These are phyloP conservation scores for Heliconius ismenius DNA, from an alignment of 2,888 invertebrate genomes.

Conservation along the genomic window DNA sequence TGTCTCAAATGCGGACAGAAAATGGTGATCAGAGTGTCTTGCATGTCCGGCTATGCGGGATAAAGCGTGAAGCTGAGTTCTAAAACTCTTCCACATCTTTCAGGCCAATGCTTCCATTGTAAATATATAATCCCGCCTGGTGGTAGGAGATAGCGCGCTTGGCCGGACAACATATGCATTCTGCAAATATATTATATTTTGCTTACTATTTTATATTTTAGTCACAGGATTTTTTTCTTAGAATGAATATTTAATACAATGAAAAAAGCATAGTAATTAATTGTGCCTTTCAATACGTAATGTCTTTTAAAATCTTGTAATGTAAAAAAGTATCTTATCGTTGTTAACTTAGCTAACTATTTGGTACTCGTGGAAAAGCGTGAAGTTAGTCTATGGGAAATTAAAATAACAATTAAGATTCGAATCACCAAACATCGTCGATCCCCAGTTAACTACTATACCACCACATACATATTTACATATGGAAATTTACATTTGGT, in stretches of 20 bases:
- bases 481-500: neutral
- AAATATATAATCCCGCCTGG: slow-evolving; percentile 18
- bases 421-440: neutral
- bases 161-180: slow-evolving; percentile 5
- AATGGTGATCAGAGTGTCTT: neutral
- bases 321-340: too few relatives aligned
- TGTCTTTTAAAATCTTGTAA: too few relatives aligned
- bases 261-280: too few relatives aligned
- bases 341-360: too few relatives aligned
- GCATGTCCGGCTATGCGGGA: neutral
- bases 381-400: neutral
- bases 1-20: neutral
- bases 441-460: neutral
- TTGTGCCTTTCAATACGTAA: too few relatives aligned
- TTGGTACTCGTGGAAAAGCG: neutral
- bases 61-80: neutral
- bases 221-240: neutral
- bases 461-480: neutral
- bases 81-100: neutral
- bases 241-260: too few relatives aligned
- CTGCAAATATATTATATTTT: neutral
- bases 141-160: slow-evolving; percentile 11
- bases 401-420: neutral
- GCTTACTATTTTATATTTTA: neutral
- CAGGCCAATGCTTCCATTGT: slow-evolving; percentile 1